Base-by-base conservation (phyloP, 2,888 invertebrate genomes). In the Clitarchus hookeri region DNA sequence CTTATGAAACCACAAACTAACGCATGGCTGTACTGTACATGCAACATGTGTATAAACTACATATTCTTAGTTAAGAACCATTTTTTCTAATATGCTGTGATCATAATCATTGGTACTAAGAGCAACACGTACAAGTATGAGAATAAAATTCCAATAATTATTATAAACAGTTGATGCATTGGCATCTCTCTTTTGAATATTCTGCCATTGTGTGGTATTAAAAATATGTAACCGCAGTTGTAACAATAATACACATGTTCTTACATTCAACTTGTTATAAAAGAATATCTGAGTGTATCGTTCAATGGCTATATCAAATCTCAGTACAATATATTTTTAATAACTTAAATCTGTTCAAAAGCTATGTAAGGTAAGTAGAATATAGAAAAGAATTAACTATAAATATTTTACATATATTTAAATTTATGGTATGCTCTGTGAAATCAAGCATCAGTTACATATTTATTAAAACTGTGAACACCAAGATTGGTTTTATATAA, bases 251-350 rank as follows among this genome's bases (percentile, higher is more conserved):
- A 82, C 19, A 36, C 36, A 82, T 82, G 36, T 44, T 82, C 44
- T 27, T 36, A 36, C 82, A 82, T 82, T 82, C 27, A 26, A 36
- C 19, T 82, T 82, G 44, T 44, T 82, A 82, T 65, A 23, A 65
- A 65, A 82, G 36, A 82, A 82, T 36, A 36, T 82, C 82, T 82
- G 13, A 44, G 36, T 82, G 82, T 82, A 82, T 82, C 82, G 27
- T 82, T 82, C 27, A 82, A 82, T 82, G 44, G 27, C 23, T 36
- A 36, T 82, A 82, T 82, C 16, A 82, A 36, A 82, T 44, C 27
- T 82, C 82, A 82, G n/a, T 82, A 82, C 82, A 44, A 82, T 82
- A 27, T 82, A 82, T 82, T 82, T 82, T 82, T 82, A 82, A 36
- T 82, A 82, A 82, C 36, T 82, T 82, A 82, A 12, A 36, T 36